These are phyloP conservation scores for Amphiprion clarkii DNA, from an alignment of 2,797 vertebrate genomes.

Conservation along the genomic window DNA sequence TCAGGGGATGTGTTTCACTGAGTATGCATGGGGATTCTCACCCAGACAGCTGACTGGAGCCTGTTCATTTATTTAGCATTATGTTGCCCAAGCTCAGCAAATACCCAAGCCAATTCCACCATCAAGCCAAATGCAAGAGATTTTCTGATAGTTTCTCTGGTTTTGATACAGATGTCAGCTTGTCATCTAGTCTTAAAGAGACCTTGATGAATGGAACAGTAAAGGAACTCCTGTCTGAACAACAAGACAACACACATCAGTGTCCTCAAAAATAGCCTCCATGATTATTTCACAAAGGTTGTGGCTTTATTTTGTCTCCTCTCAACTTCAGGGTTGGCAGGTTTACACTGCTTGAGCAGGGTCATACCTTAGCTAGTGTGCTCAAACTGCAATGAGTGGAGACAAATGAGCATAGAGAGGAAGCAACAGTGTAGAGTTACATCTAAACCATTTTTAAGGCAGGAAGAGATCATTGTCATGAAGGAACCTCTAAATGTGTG, in stretches of 20 bases:
- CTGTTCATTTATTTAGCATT: constrained; percentile 17
- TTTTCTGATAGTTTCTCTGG: not conserved
- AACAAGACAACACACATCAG: not conserved
- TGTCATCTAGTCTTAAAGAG: too few species aligned
- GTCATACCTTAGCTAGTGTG: too few species aligned
- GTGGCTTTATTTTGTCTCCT: too few species aligned
- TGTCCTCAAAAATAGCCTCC: not conserved
- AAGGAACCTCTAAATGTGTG: too few species aligned
- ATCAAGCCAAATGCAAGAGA: not conserved
- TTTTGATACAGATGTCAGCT: constrained; percentile 4
- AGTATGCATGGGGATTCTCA: constrained; percentile 9
- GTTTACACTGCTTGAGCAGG: too few species aligned
- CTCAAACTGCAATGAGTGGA: too few species aligned
- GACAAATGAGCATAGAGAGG: too few species aligned
- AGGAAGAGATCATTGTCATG: too few species aligned
- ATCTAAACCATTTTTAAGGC: too few species aligned
- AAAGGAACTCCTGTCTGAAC: too few species aligned
- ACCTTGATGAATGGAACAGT: not conserved
- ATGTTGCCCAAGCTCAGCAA: constrained; percentile 13
- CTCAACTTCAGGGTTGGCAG: too few species aligned
- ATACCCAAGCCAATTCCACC: not conserved
- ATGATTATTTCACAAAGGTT: not conserved
- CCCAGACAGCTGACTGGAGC: not conserved
- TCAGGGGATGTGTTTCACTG: constrained; percentile 20
- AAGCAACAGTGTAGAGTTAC: too few species aligned